A percentile compares a stretch with the other conserved stretches of the same genome.
phyloP scores from a whole-genome alignment of 2,797 vertebrate species.

The Eurystomus glaucurus region DNA sequence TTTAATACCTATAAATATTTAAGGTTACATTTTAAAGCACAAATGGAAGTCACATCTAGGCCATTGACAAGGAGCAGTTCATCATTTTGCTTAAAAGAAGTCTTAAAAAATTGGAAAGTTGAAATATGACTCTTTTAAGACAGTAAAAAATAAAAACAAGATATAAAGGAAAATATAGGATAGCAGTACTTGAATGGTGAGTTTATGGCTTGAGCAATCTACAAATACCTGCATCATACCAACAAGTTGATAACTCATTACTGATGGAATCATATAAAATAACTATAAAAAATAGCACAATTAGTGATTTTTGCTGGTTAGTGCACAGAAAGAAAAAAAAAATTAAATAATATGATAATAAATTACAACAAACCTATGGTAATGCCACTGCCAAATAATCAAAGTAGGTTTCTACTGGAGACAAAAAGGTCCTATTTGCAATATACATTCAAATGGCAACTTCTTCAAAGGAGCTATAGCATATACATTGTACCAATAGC shows the following conservation, averaged over 20 bases:
- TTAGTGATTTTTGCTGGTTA: neutral
- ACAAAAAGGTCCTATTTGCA: neutral
- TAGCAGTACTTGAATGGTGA: neutral
- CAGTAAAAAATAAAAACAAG: neutral
- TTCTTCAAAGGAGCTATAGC: neutral
- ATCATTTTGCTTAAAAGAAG: neutral
- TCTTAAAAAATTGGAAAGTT: neutral
- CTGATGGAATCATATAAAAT: rapidly evolving
- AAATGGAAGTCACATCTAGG: neutral
- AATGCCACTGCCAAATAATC: neutral
- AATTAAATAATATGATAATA: neutral
- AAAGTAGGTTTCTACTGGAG: neutral
- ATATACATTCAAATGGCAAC: neutral
- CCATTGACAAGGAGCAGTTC: neutral
- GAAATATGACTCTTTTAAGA: neutral
- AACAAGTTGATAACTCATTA: neutral
- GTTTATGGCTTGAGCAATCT: neutral
- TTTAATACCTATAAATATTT: neutral
- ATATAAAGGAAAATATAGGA: neutral
- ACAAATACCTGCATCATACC: neutral
- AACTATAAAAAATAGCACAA: neutral
- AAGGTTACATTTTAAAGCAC: neutral
- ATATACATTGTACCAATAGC: neutral
- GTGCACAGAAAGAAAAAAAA: rapidly evolving
- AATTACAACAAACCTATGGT: neutral